Base-by-base conservation (phyloP, 1,140 invertebrate species). In the Euschistus heros region DNA sequence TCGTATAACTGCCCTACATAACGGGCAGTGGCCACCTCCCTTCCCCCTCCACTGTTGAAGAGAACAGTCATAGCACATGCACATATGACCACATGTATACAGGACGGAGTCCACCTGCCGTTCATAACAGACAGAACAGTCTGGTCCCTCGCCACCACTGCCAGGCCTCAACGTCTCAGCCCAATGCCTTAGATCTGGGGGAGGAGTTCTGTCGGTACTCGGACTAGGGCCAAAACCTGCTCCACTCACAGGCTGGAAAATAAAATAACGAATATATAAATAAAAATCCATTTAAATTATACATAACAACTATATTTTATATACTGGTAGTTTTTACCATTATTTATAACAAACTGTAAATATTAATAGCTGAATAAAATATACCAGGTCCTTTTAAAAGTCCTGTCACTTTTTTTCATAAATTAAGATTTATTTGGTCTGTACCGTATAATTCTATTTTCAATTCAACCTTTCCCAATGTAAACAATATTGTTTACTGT, bases 21-120 rank as follows among this genome's bases (percentile, higher is more conserved):
- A 85, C 0, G 95, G 95, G 76, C 95, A 98, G 69, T 93, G 88
- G 2, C 89, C 90, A 46, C 89, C 90, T 0, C 90, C 89, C 71
- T 89, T 90, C 20, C 89, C 87, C 47, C 87, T 80, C 88, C 92
- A 94, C 72, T 96, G 91, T 70, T 94, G 87, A 17, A 90, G 82
- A 2, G 94, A 94, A 78, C 94, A 97, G n/a, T 91, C 81, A 73
- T 92, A 97, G 75, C 95, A 98, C 93, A 97, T 95, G 73, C 95
- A 98, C 91, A 98, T 95, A 78, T 98, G 94, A 46, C 95, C 94
- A 75, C 95, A 98, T 79, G 89, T 92, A 74, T 98, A 97, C 20
- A 98, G 79, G 22, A 96, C 94, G 70, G 89, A 89, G 76, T 98
- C 91, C 57, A 96, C 92, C 62, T 84, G 82, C 70, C 91, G 84